These are phyloP conservation scores for Tachycineta bicolor DNA, from an alignment of 2,113 vertebrate genomes.

Conservation along the genomic window DNA sequence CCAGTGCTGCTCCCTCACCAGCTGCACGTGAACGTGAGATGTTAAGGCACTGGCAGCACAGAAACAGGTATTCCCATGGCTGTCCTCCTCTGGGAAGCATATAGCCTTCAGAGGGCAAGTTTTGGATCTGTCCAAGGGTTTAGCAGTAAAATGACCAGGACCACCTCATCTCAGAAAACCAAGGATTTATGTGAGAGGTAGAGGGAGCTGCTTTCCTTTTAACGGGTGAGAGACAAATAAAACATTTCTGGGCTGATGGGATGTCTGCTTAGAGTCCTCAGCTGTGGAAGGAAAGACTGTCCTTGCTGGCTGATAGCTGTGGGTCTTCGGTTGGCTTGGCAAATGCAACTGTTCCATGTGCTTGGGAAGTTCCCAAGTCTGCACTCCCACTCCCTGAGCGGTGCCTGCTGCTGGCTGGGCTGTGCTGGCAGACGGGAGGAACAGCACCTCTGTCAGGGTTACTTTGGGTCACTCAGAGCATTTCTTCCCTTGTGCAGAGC, in stretches of 20 bases:
- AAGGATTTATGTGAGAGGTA: not conserved
- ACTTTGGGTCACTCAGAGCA: not conserved
- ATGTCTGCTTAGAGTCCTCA: not conserved
- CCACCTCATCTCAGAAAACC: fast-evolving
- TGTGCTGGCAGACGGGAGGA: not conserved
- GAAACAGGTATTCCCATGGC: not conserved
- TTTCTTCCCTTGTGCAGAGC: slow-evolving; percentile 76
- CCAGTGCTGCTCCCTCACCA: not conserved
- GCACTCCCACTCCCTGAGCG: not conserved
- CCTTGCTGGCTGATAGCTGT: not conserved
- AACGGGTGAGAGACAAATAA: not conserved
- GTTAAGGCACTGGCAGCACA: not conserved
- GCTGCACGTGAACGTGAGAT: not conserved
- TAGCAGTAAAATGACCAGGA: not conserved
- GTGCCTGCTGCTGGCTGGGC: not conserved
- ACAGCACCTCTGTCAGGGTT: not conserved
- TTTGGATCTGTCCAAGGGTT: not conserved
- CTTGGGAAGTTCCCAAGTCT: not conserved
- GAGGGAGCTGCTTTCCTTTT: slow-evolving; percentile 25
- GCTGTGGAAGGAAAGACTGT: not conserved
- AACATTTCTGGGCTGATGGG: not conserved
- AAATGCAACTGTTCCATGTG: not conserved
- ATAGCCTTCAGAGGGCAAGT: not conserved
- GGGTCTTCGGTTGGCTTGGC: not conserved
- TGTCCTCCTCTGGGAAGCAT: not conserved